Evolutionary conservation across 2,888 invertebrate species (phyloP).

Genomic region (Thecocarcelia acutangulata): DNA sequence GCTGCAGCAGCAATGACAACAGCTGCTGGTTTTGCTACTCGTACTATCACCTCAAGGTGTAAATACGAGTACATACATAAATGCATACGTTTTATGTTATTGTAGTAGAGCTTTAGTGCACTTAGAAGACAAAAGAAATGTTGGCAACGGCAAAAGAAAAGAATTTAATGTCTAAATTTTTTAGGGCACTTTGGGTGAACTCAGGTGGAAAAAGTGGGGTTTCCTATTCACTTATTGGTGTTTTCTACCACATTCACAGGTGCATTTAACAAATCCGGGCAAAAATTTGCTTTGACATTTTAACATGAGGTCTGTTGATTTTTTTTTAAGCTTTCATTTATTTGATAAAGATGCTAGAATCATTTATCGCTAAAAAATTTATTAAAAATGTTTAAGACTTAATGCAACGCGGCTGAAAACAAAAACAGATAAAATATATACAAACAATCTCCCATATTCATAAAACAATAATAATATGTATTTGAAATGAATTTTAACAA

Average conservation of each 20-base stretch:
- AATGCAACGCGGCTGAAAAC: no score
- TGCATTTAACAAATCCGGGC: not conserved
- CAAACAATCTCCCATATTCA: no score
- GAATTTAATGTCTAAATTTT: slow-evolving; percentile 56
- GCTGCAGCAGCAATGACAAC: not conserved
- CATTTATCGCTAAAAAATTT: no score
- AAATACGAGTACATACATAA: slow-evolving; percentile 13
- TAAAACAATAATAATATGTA: no score
- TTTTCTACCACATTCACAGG: not conserved
- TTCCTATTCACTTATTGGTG: not conserved
- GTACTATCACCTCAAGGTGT: slow-evolving; percentile 64
- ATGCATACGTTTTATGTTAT: slow-evolving; percentile 7
- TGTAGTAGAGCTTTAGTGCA: slow-evolving; percentile 45
- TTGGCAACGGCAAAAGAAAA: slow-evolving; percentile 23
- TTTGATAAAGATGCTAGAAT: no score
- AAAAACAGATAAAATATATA: no score
- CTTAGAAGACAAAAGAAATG: slow-evolving; percentile 40
- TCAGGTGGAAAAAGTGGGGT: slow-evolving; percentile 48
- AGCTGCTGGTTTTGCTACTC: slow-evolving; percentile 6
- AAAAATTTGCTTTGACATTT: not conserved
- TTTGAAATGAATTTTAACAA: no score
- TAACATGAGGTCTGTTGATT: not conserved
- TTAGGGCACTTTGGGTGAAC: slow-evolving; percentile 56
- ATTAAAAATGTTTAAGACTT: no score
- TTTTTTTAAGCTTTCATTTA: not conserved